A percentile compares a stretch with the other conserved stretches of the same genome.
Conservation (phyloP, 2,797 vertebrate genomes). For the Myotis vivesi region DNA sequence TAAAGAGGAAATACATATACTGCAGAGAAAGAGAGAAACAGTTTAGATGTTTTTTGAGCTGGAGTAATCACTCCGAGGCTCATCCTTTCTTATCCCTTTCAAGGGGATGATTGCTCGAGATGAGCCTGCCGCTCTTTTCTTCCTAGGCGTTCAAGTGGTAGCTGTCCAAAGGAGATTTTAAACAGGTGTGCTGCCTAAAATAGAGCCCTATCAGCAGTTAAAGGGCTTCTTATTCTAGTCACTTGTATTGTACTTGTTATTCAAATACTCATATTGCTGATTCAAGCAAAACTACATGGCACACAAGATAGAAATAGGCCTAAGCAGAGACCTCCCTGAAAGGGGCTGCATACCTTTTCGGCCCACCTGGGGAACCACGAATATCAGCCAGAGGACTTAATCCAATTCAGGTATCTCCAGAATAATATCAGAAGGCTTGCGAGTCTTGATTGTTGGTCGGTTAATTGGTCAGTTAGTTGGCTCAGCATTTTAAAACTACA, state of each 20-base stretch:
- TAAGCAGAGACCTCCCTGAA: background rate
- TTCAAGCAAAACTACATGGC: background rate
- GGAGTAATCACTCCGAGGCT: background rate
- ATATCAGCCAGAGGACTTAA: background rate
- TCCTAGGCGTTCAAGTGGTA: background rate
- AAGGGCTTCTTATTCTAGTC: background rate
- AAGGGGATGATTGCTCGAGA: background rate
- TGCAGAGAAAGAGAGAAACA: background rate
- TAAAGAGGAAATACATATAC: conserved; percentile 31
- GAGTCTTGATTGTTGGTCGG: background rate
- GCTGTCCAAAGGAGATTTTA: background rate
- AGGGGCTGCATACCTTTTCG: background rate
- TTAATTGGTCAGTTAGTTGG: background rate
- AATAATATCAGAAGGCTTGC: background rate
- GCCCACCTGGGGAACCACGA: background rate
- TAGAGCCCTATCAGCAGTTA: background rate
- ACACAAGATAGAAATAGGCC: background rate
- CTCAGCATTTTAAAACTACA: background rate
- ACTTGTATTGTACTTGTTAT: background rate
- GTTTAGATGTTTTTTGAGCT: background rate
- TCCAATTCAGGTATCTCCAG: background rate
- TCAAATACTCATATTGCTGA: background rate
- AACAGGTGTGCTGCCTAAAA: background rate
- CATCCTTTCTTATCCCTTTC: background rate
- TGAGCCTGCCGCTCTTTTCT: background rate